A percentile compares a stretch with the other conserved stretches of the same genome.
These are phyloP conservation scores for Scelioninae gen. 2 DNA, from an alignment of 2,888 invertebrate species.

Conservation along the genomic window DNA sequence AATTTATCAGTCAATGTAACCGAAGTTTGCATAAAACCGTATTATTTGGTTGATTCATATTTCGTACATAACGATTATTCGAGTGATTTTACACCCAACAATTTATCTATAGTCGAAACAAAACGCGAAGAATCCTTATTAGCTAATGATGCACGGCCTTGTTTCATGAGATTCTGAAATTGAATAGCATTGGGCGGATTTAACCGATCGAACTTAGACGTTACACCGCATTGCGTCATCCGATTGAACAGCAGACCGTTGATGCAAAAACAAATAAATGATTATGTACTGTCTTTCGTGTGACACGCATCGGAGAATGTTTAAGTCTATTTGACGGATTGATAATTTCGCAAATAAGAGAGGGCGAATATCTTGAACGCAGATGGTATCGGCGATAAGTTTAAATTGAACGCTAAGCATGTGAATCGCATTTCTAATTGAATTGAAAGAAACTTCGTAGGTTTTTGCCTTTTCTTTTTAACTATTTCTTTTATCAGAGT, in stretches of 20 bases:
- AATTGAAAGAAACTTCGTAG: too few species aligned
- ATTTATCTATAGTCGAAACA: too few species aligned
- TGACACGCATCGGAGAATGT: constrained; percentile 46
- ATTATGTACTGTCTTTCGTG: constrained; percentile 23
- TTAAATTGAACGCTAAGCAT: background rate
- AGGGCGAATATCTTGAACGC: background rate
- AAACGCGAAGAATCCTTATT: too few species aligned
- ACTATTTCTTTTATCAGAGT: too few species aligned
- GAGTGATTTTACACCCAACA: too few species aligned
- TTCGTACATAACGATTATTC: too few species aligned
- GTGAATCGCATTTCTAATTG: background rate
- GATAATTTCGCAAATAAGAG: constrained; percentile 32
- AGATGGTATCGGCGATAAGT: constrained; percentile 2
- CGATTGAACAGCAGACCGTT: constrained; percentile 25
- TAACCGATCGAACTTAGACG: constrained; percentile 50
- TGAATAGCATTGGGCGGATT: constrained; percentile 47
- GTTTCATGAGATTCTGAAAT: constrained; percentile 53
- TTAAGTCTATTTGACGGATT: constrained; percentile 30
- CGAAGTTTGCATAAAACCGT: too few species aligned
- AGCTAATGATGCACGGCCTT: constrained; percentile 47
- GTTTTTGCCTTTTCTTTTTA: too few species aligned
- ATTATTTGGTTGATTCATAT: too few species aligned
- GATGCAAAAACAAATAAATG: constrained; percentile 41
- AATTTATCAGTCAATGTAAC: too few species aligned
- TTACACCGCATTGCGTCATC: constrained; percentile 44